Percentiles rank a stretch among this genome's conserved stretches.
These are phyloP conservation scores for Sebastes dallii DNA, from an alignment of 2,797 vertebrate species.

Conservation along the genomic window DNA sequence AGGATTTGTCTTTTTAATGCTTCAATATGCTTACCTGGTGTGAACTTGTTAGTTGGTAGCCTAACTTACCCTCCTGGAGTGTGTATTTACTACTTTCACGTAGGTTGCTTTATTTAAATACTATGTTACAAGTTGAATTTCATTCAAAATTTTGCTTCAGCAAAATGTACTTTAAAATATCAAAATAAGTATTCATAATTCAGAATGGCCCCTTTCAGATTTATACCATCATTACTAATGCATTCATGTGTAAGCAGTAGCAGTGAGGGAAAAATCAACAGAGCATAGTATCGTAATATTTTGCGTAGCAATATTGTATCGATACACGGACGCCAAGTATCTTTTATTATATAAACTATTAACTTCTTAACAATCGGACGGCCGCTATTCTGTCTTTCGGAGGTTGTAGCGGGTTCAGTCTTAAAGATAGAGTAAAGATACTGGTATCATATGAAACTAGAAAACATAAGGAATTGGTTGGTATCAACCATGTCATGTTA, in stretches of 20 bases:
- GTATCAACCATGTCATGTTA: too few species aligned
- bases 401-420: too few species aligned
- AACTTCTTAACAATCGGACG: too few species aligned
- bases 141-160: background rate
- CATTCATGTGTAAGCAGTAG: background rate
- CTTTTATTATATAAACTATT: too few species aligned
- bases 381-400: too few species aligned
- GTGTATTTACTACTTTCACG: background rate
- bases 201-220: background rate
- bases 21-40: constrained; percentile 25
- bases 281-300: too few species aligned
- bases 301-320: too few species aligned
- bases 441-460: too few species aligned
- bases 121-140: background rate
- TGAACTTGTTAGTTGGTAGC: constrained; percentile 20
- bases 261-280: too few species aligned
- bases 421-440: too few species aligned
- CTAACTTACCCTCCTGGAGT: background rate
- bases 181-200: background rate
- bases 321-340: too few species aligned
- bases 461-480: too few species aligned
- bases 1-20: constrained; percentile 18
- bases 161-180: background rate
- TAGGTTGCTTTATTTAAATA: background rate
- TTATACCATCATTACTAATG: background rate